phyloP scores from a whole-genome alignment of 1,140 invertebrate genomes.

The Mizuhopecten yessoensis region DNA sequence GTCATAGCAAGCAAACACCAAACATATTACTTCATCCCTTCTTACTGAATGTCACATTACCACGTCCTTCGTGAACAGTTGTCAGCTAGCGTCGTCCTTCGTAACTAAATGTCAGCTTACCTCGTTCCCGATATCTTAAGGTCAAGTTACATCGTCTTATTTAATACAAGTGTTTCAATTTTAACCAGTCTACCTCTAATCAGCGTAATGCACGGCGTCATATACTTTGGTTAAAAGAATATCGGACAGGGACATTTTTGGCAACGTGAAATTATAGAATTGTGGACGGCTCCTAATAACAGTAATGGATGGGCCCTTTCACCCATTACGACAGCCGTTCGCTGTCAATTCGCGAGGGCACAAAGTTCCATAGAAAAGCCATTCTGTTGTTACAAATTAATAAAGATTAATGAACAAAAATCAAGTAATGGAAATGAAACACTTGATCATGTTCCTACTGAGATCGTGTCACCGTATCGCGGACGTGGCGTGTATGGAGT shows the following conservation, averaged over 20 bases:
- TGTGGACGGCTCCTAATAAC: neutral
- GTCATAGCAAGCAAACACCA: too few relatives aligned
- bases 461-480: neutral
- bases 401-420: conserved; percentile 16
- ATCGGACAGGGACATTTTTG: neutral
- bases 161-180: neutral
- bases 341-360: neutral
- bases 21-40: too few relatives aligned
- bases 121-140: neutral
- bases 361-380: neutral
- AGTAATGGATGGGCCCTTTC: neutral
- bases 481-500: neutral
- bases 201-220: neutral
- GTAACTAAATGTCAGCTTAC: neutral
- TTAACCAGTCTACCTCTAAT: neutral
- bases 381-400: neutral
- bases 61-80: too few relatives aligned
- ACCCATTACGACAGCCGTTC: too few relatives aligned
- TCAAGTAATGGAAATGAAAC: conserved; percentile 22
- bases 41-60: too few relatives aligned
- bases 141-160: neutral
- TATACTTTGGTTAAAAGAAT: neutral
- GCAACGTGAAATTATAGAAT: neutral
- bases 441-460: neutral
- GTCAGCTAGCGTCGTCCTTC: neutral